These are phyloP conservation scores for Poeciliopsis retropinna DNA, from an alignment of 2,113 vertebrate genomes.

Conservation along the genomic window DNA sequence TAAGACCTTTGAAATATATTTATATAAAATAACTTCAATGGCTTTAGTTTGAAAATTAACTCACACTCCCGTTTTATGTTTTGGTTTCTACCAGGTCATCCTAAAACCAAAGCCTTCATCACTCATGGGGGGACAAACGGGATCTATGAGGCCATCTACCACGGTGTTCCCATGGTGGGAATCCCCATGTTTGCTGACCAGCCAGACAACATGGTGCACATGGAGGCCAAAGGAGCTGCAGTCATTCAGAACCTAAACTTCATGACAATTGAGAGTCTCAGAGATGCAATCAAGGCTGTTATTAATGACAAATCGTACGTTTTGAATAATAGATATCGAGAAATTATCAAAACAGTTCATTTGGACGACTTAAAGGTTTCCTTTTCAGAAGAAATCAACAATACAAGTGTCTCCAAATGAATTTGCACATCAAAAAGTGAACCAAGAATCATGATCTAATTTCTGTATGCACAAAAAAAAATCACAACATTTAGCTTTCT, in stretches of 20 bases:
- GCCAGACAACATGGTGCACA: slow-evolving; percentile 85
- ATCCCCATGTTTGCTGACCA: slow-evolving; percentile 90
- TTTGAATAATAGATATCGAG: neutral
- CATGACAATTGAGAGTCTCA: slow-evolving; percentile 80
- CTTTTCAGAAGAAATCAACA: neutral
- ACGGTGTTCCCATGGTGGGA: slow-evolving; percentile 88
- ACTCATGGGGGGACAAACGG: slow-evolving; percentile 93
- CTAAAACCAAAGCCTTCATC: slow-evolving; percentile 88
- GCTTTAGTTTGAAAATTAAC: neutral
- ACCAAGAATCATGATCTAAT: too few species aligned
- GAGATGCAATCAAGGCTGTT: slow-evolving; percentile 80
- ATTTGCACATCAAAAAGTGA: neutral
- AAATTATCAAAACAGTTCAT: neutral
- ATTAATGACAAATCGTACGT: slow-evolving; percentile 86
- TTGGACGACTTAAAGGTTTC: neutral
- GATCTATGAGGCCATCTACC: slow-evolving; percentile 94
- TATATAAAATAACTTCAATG: neutral
- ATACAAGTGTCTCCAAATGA: neutral
- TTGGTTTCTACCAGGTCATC: slow-evolving; percentile 79
- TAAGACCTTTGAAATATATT: neutral
- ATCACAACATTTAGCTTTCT: too few species aligned
- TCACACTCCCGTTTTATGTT: neutral
- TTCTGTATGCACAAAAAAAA: too few species aligned
- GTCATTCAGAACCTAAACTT: slow-evolving; percentile 77
- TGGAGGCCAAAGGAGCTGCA: slow-evolving; percentile 87